Evolutionary conservation across 2,113 vertebrate genomes (phyloP).

Genomic region (Archocentrus centrarchus): DNA sequence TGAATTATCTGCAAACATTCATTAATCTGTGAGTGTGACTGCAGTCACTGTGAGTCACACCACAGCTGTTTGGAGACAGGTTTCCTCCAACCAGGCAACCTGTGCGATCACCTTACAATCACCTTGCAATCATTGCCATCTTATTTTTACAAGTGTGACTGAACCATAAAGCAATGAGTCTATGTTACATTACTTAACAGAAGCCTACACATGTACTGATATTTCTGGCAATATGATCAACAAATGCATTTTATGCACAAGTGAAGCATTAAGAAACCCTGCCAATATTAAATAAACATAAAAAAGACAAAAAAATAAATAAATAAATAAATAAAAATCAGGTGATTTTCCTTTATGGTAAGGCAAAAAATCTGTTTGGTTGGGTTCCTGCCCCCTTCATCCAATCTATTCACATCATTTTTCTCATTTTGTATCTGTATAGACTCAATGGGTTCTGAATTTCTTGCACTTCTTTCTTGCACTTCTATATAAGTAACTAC

Average conservation of each 20-base stretch:
- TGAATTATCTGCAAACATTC: neutral
- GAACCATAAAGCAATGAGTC: neutral
- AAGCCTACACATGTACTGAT: too few species aligned
- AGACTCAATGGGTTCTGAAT: neutral
- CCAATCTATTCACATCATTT: neutral
- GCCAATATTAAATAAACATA: too few species aligned
- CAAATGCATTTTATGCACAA: too few species aligned
- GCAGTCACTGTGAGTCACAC: accelerated
- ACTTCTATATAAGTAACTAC: neutral
- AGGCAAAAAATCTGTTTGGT: too few species aligned
- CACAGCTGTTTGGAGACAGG: neutral
- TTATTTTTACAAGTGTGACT: too few species aligned
- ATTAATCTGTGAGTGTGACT: neutral
- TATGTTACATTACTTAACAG: too few species aligned
- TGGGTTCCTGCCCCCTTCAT: neutral
- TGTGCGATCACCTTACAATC: neutral
- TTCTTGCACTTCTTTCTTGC: neutral
- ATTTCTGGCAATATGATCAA: too few species aligned
- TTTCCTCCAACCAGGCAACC: neutral
- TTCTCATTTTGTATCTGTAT: neutral
- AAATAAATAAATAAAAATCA: too few species aligned
- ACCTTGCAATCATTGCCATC: neutral
- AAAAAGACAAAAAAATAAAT: too few species aligned
- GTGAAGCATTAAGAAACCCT: too few species aligned
- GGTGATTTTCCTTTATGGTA: too few species aligned